A percentile compares a stretch with the other conserved stretches of the same genome.
Evolutionary conservation across 1,140 invertebrate species (phyloP).

Genomic region (Euura saliciscinereae): DNA sequence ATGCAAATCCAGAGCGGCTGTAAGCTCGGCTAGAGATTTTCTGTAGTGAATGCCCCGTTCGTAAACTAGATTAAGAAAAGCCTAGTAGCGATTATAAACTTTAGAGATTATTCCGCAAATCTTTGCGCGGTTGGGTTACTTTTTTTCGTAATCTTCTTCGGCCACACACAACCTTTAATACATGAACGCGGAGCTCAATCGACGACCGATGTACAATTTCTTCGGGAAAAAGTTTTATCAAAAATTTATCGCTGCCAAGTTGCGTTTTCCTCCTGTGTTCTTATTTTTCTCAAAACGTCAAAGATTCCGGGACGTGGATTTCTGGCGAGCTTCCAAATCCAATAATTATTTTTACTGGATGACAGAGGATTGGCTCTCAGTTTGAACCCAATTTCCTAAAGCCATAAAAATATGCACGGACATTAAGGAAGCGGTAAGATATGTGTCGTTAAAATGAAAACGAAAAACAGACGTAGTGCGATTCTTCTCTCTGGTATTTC

Average conservation of each 20-base stretch:
- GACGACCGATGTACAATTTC: no score
- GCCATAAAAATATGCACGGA: not conserved
- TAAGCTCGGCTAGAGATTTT: slow-evolving; percentile 33
- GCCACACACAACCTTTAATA: no score
- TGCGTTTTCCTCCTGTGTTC: no score
- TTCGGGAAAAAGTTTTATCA: no score
- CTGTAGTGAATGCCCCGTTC: not conserved
- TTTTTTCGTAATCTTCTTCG: no score
- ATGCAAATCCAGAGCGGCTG: slow-evolving; percentile 53
- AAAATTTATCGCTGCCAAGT: slow-evolving; percentile 4
- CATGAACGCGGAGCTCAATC: no score
- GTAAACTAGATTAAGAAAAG: slow-evolving; percentile 4
- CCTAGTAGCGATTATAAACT: not conserved
- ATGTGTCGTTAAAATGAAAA: not conserved
- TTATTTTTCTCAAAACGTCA: no score
- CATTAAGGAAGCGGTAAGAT: not conserved
- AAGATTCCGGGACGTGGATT: not conserved
- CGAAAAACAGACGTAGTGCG: not conserved
- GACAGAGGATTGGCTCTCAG: slow-evolving; percentile 4
- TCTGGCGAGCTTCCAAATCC: not conserved
- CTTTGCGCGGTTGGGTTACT: no score
- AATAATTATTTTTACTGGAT: not conserved
- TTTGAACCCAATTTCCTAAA: slow-evolving; percentile 1
- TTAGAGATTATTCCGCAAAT: not conserved
- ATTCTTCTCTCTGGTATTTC: not conserved